phyloP scores from a whole-genome alignment of 37 sponge, comb jelly and placozoan species.

The Crambe crambe region DNA sequence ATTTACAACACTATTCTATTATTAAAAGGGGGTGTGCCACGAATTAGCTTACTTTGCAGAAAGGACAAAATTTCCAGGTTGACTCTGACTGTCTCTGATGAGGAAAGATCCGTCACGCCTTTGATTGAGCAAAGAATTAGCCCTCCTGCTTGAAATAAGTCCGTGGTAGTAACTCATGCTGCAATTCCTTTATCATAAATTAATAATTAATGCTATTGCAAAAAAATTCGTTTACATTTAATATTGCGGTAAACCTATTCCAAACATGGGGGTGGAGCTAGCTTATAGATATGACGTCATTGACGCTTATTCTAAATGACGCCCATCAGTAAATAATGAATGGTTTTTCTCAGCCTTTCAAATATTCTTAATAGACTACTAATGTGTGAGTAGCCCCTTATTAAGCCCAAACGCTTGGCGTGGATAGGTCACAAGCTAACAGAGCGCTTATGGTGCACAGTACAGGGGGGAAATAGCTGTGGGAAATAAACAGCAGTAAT shows the following conservation, averaged over 20 bases:
- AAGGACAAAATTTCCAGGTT: conserved; percentile 64
- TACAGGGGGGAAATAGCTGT: background rate
- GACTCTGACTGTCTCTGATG: conserved; percentile 65
- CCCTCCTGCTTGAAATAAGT: conserved; percentile 62
- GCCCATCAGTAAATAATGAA: background rate
- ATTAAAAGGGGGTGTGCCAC: background rate
- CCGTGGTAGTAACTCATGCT: conserved; percentile 70
- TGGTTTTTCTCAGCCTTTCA: background rate
- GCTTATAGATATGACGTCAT: background rate
- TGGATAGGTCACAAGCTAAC: background rate
- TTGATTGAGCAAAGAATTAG: conserved; percentile 35
- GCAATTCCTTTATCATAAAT: no score
- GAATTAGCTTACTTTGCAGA: conserved; percentile 52
- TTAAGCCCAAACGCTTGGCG: no score
- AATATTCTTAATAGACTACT: background rate
- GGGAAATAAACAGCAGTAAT: background rate
- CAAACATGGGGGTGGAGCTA: background rate
- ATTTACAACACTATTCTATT: background rate
- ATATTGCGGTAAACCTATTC: no score
- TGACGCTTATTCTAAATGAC: background rate
- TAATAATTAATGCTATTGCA: background rate
- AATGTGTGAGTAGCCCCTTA: no score
- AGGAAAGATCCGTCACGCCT: conserved; percentile 42
- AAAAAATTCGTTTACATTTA: no score
- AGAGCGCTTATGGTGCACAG: background rate